Percentiles rank a stretch among this genome's conserved stretches.
Evolutionary conservation across 2,113 vertebrate species (phyloP).

Genomic region (Pseudois nayaur): DNA sequence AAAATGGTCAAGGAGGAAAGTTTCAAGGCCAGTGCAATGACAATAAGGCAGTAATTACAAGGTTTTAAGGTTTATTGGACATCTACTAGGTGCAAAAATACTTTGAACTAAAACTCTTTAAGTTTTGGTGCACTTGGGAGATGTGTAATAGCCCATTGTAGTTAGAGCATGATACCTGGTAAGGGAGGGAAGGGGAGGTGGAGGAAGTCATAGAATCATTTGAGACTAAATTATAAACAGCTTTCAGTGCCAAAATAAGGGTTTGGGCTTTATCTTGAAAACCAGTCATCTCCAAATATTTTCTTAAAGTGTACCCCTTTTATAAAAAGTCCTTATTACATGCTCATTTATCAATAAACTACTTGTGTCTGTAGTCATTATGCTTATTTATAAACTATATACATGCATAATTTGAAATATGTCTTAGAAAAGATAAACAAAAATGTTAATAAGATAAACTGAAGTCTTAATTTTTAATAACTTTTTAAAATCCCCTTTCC

Average conservation of each 20-base stretch:
- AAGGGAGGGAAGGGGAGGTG: not conserved
- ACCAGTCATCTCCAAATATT: not conserved
- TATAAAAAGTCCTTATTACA: not conserved
- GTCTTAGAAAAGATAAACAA: not conserved
- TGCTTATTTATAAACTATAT: slow-evolving; percentile 14
- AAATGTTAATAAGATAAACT: not conserved
- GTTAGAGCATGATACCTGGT: not conserved
- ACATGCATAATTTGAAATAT: slow-evolving; percentile 27
- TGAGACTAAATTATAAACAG: slow-evolving; percentile 13
- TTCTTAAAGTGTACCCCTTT: not conserved
- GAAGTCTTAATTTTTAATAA: not conserved
- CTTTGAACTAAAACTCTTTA: not conserved
- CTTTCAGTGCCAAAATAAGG: not conserved
- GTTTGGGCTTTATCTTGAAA: slow-evolving; percentile 7
- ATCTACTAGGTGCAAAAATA: not conserved
- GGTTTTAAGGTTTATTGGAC: not conserved
- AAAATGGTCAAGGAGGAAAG: not conserved
- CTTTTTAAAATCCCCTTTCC: not conserved
- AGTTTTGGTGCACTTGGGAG: not conserved
- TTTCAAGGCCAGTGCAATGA: not conserved
- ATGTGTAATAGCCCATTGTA: not conserved
- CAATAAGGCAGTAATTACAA: not conserved
- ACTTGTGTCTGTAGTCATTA: not conserved
- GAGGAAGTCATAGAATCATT: not conserved
- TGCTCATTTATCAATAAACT: slow-evolving; percentile 10